Evolutionary conservation across 2,888 invertebrate species (phyloP), one percentile per base, ranked within the genome.

Genomic region (Ypsolopha scabrella): DNA sequence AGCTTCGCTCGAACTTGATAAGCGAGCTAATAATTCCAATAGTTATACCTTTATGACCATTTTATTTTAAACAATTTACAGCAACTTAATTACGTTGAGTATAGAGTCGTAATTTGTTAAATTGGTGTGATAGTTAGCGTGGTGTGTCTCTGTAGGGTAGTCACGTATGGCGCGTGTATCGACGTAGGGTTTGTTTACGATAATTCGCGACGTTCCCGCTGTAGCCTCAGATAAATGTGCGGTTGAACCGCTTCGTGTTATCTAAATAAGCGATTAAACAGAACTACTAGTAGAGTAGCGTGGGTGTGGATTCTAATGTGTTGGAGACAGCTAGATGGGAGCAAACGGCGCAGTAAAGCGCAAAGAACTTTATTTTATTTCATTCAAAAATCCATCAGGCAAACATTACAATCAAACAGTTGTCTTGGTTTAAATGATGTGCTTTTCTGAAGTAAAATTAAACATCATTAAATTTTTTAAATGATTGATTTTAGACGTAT

Each of bases 201-300:
- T 65, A 64, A 65, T 65, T 64, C 53, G 58, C 60, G 54, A 59
- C 59, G 58, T 63, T 62, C 59, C 55, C 63, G 61, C 55, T 55
- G 57, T 54, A 51, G 51, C 55, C 54, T 52, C 57, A 24, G 10
- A 35, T 6, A 45, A 45, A 45, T 45, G 24, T 34, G 7, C 45
- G 24, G 34, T 38, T n/a, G 34, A 35, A 13, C 9, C 6, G 48
- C 47, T 13, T 38, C 10, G 37, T 48, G 37, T 38, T 48, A 14
- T 48, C 48, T 48, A 48, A 48, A 48, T 38, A 48, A 48, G 38
- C 48, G 36, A 48, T 48, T 38, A 38, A 48, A 13, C 37, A 14
- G 8, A 36, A 1, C 8, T 11, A 9, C 10, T 6, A 10, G 39
- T n/a, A n/a, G 10, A 2, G 9, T n/a, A 10, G 39, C 6, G 39